These are phyloP conservation scores for Numida meleagris DNA, from an alignment of 2,113 vertebrate genomes.

Conservation along the genomic window DNA sequence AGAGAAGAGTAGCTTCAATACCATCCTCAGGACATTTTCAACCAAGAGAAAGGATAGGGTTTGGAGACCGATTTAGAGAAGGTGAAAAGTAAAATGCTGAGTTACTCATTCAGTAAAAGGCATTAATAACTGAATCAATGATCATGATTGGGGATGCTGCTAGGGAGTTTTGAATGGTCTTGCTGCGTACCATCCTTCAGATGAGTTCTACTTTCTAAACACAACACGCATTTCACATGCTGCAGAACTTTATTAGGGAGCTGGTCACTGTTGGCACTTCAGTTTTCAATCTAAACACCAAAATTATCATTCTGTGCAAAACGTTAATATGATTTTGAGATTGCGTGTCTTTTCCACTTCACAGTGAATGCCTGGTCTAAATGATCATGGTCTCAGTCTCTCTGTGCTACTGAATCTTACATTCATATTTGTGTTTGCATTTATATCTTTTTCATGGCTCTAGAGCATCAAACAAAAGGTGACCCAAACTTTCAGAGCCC, in stretches of 20 bases:
- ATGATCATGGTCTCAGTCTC: background rate
- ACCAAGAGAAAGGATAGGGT: background rate
- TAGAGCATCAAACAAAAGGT: background rate
- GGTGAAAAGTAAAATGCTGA: background rate
- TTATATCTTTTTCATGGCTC: background rate
- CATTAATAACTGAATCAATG: background rate
- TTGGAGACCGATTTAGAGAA: background rate
- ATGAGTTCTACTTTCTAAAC: background rate
- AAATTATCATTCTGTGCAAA: background rate
- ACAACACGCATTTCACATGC: fast-evolving
- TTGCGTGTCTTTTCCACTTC: background rate
- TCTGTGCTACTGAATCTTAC: background rate
- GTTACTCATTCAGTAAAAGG: background rate
- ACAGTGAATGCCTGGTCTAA: background rate
- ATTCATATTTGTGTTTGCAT: no score
- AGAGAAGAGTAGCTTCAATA: background rate
- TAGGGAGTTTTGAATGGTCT: fast-evolving
- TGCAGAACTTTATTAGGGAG: background rate
- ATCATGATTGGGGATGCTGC: background rate
- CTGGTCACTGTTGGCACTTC: background rate
- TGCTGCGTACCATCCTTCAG: background rate
- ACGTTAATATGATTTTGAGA: background rate
- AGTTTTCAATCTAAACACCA: background rate
- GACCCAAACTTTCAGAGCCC: background rate
- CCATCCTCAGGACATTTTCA: background rate